Evolutionary conservation across 2,113 vertebrate genomes (phyloP), one percentile per base, ranked within the genome.

Genomic region (Anguilla rostrata): DNA sequence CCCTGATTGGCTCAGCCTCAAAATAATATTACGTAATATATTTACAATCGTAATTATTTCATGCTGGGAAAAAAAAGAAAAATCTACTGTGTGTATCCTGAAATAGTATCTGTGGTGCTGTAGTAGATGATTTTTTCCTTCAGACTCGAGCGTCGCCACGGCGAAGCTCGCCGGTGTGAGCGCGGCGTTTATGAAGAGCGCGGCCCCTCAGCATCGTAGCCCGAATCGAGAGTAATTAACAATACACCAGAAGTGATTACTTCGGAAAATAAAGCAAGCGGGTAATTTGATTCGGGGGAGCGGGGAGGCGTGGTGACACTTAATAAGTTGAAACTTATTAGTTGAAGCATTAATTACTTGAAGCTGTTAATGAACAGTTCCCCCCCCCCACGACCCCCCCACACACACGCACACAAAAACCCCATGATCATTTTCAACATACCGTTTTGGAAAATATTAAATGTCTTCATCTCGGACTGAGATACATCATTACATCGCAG

Each of bases 251-350:
- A 75, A 84, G 57, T 84, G 57, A 84, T 84, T 84, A 84, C 40
- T 71, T 43, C 8, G 22, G n/a, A 56, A 41, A 84, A 71, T 39
- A 29, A 39, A 60, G 63, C 18, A 43, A 20, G 18, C 34, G 57
- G 63, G 57, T 84, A 84, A 84, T 84, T 84, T 84, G 83, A 84
- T 84, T 84, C 57, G 26, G 39, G 9, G 18, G 39, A 84, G 57
- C 40, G 43, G 57, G 20, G 83, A 34, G 60, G 83, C 18, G 39
- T 71, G 46, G 49, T 57, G 53, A 57, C 49, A 60, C 16, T 84
- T 84, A 56, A 71, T 71, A 71, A 41, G 57, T 84, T 84, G 9
- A 84, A 83, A 63, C 56, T 83, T n/a, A 39, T 29, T 53, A 53
- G 49, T 12, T 14, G 49, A 53, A 53, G 7, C 14, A 15, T 57